Conservation (phyloP, 2,113 vertebrate genomes). For the Myiagra hebetior region DNA sequence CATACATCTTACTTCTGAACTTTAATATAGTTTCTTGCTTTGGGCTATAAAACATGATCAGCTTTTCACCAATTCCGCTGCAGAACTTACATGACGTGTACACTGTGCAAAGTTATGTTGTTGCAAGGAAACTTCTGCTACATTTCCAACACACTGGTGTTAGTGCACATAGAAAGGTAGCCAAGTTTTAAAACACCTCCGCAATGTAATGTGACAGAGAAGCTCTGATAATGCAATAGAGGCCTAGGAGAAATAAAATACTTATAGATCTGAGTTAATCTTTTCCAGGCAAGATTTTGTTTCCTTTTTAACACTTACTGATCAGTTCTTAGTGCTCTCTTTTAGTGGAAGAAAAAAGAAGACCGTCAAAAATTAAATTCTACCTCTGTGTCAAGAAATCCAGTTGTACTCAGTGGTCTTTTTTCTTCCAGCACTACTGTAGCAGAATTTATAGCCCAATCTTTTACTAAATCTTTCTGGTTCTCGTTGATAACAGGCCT, state of each 20-base stretch:
- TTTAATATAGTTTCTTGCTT: not conserved
- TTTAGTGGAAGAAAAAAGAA: constrained; percentile 56
- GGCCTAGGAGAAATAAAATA: not conserved
- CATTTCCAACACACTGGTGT: not conserved
- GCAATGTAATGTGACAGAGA: not conserved
- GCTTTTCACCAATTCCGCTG: not conserved
- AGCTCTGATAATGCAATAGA: not conserved
- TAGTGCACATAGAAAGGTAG: not conserved
- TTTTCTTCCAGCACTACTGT: constrained; percentile 78
- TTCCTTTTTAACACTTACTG: constrained; percentile 40
- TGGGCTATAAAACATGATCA: constrained; percentile 30
- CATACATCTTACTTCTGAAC: not conserved
- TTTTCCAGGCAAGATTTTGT: not conserved
- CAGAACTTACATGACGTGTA: not conserved
- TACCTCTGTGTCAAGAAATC: constrained; percentile 84
- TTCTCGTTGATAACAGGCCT: constrained; percentile 79
- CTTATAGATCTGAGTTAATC: not conserved
- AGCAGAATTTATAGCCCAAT: constrained; percentile 78
- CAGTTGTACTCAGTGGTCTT: constrained; percentile 76
- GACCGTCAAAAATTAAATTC: constrained; percentile 63
- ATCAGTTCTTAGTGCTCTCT: constrained; percentile 55
- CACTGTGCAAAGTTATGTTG: not conserved
- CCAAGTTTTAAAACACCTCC: not conserved
- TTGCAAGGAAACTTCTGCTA: not conserved
- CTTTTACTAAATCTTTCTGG: constrained; percentile 79